Percentiles rank a stretch among this genome's conserved stretches.
These are phyloP conservation scores for Tetramorium simillimum DNA, from an alignment of 1,140 invertebrate species.

Conservation along the genomic window DNA sequence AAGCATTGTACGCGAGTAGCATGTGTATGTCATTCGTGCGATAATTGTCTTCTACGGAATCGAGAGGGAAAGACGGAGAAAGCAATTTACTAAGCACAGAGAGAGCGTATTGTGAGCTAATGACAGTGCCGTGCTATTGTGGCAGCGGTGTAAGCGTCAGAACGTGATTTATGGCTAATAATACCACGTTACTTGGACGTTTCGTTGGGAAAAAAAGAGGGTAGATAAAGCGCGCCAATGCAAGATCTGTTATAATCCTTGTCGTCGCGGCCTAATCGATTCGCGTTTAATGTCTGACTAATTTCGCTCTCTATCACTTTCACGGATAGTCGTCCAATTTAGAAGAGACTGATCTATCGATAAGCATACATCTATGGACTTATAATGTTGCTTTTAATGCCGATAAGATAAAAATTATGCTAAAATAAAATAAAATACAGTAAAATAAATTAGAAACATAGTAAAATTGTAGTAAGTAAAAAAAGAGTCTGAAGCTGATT, in stretches of 20 bases:
- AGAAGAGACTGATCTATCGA: not conserved
- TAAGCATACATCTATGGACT: not conserved
- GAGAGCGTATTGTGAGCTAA: conserved; percentile 37
- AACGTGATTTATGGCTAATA: conserved; percentile 54
- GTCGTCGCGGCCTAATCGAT: conserved; percentile 14
- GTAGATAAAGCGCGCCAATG: conserved; percentile 14
- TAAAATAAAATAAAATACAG: not conserved
- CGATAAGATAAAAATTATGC: not conserved
- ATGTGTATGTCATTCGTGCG: not conserved
- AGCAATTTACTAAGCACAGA: conserved; percentile 30
- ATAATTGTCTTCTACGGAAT: conserved; percentile 30
- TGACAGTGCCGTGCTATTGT: conserved; percentile 30
- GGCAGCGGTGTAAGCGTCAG: conserved; percentile 25
- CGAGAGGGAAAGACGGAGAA: not conserved
- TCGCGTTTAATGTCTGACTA: conserved; percentile 15
- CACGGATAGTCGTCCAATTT: too few relatives aligned
- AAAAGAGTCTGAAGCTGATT: not conserved
- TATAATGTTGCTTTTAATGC: not conserved
- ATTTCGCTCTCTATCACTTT: conserved; percentile 11
- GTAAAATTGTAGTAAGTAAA: not conserved
- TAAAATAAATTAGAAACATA: not conserved
- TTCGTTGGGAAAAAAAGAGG: conserved; percentile 2
- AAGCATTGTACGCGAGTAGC: not conserved
- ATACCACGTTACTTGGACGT: conserved; percentile 29
- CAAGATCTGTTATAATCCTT: conserved; percentile 13